These are phyloP conservation scores for Chalcosyrphus nemorum DNA, from an alignment of 2,888 invertebrate genomes.

Conservation along the genomic window DNA sequence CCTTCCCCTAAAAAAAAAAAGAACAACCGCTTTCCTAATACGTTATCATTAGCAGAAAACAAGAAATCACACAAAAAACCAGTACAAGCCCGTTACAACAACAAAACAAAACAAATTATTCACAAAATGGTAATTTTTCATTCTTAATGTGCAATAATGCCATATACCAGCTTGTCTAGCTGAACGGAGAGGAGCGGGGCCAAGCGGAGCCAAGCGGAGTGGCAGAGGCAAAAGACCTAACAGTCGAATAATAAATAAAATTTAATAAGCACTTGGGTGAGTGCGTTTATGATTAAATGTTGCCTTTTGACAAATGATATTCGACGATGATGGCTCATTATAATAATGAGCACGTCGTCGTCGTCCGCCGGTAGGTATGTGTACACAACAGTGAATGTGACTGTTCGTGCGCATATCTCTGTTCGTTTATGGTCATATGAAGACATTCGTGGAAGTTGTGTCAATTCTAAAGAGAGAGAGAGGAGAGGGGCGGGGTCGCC, in stretches of 20 bases:
- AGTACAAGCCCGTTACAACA: conserved; percentile 14
- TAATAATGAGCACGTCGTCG: conserved; percentile 49
- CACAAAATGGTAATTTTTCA: conserved; percentile 57
- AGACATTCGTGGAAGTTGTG: conserved; percentile 44
- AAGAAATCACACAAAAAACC: conserved; percentile 29
- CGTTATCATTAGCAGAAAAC: conserved; percentile 29
- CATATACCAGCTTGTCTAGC: not conserved
- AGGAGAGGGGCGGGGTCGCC: too few species aligned
- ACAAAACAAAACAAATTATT: conserved; percentile 36
- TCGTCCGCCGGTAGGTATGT: conserved; percentile 16
- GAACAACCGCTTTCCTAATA: conserved; percentile 11
- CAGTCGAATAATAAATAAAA: conserved; percentile 51
- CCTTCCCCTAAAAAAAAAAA: not conserved
- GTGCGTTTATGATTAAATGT: conserved; percentile 56
- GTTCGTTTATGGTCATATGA: conserved; percentile 25
- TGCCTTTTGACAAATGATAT: conserved; percentile 57
- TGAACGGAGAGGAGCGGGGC: not conserved
- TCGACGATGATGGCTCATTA: conserved; percentile 52
- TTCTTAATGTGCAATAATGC: conserved; percentile 47
- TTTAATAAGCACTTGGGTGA: conserved; percentile 59
- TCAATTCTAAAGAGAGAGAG: conserved; percentile 18
- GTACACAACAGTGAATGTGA: not conserved
- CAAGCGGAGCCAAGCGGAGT: not conserved
- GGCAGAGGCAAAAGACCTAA: too few species aligned
- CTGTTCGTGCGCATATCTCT: conserved; percentile 16